Conservation (phyloP, 2,888 invertebrate genomes). For the Eulithis prunata region DNA sequence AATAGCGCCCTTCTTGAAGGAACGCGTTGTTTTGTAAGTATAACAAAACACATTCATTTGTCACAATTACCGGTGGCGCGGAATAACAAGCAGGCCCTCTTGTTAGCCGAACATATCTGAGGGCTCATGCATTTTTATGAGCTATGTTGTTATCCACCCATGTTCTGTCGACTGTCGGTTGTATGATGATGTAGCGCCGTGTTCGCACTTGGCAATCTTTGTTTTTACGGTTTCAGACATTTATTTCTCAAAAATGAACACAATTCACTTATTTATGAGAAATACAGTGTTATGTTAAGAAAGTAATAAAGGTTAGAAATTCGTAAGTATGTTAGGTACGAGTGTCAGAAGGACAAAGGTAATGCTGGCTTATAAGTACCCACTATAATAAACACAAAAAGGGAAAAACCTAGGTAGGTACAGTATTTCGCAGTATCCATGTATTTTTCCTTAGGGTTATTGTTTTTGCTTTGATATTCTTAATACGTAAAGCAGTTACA, state of each 20-base stretch:
- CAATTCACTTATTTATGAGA: too few relatives aligned
- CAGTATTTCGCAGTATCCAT: too few relatives aligned
- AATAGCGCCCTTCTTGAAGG: constrained; percentile 24
- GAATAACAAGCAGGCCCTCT: constrained; percentile 76
- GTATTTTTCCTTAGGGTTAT: constrained; percentile 6
- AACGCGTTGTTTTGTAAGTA: constrained; percentile 47
- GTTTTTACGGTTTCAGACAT: too few relatives aligned
- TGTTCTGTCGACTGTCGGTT: constrained; percentile 54
- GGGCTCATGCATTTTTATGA: constrained; percentile 83
- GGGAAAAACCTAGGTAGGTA: too few relatives aligned
- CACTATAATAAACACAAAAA: too few relatives aligned
- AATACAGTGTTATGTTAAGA: too few relatives aligned
- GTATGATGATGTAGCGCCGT: constrained; percentile 28
- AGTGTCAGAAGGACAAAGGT: too few relatives aligned
- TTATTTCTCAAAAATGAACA: too few relatives aligned
- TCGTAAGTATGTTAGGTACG: too few relatives aligned
- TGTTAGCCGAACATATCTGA: constrained; percentile 72
- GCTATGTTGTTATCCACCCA: constrained; percentile 76
- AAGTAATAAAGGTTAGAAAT: too few relatives aligned
- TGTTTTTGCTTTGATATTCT: background rate
- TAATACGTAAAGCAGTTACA: too few relatives aligned
- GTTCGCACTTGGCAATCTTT: background rate
- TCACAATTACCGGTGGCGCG: constrained; percentile 80
- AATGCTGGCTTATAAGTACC: too few relatives aligned
- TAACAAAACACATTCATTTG: constrained; percentile 72